phyloP scores from a whole-genome alignment of 2,797 vertebrate species.

The Crenichthys baileyi region DNA sequence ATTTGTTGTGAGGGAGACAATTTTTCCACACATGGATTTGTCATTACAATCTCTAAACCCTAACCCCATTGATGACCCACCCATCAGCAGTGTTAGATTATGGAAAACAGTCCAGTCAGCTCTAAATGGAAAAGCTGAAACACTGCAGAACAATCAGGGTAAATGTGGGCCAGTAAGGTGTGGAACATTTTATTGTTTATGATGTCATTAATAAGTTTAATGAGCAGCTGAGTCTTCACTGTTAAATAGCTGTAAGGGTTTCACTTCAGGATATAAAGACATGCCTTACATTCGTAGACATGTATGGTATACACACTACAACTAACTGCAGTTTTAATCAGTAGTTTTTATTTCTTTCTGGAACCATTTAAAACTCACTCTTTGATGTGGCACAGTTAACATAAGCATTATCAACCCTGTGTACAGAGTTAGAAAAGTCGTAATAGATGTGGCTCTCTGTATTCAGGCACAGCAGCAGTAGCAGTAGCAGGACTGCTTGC shows the following conservation, averaged over 20 bases:
- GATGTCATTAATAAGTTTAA: not conserved
- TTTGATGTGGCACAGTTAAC: not conserved
- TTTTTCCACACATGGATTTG: not conserved
- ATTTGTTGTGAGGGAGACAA: not conserved
- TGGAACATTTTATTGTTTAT: not conserved
- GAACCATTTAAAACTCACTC: not conserved
- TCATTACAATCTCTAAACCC: not conserved
- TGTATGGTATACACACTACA: not conserved
- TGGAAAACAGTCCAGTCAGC: not conserved
- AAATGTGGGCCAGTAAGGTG: not conserved
- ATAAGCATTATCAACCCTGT: not conserved
- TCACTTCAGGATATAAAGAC: not conserved
- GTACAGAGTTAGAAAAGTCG: not conserved
- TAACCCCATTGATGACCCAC: not conserved
- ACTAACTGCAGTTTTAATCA: not conserved
- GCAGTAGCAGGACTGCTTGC: conserved; percentile 95
- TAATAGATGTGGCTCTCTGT: not conserved
- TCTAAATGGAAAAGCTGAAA: not conserved
- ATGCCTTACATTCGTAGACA: not conserved
- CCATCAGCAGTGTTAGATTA: not conserved
- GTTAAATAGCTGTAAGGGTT: not conserved
- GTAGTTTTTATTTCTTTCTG: not conserved
- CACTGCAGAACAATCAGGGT: not conserved
- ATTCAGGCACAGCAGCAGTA: conserved; percentile 92
- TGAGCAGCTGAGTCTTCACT: not conserved